Conservation (phyloP, 1,140 invertebrate species). For the Trichonephila inaurata region DNA sequence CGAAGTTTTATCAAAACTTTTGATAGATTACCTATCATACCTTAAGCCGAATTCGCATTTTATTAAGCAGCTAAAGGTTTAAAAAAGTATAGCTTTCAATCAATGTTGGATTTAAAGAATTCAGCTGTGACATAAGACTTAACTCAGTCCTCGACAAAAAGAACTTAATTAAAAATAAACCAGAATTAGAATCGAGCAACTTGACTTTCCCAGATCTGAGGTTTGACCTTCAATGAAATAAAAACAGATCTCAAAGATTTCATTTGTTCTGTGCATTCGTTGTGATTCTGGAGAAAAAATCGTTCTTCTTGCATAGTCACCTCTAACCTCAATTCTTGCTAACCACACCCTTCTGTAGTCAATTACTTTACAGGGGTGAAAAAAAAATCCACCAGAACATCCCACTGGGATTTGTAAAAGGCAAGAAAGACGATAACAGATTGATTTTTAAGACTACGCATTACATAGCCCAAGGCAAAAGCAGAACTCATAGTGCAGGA, state of each 20-base stretch:
- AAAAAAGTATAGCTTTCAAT: too few relatives aligned
- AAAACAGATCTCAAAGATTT: not conserved
- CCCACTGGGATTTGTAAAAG: slow-evolving; percentile 27
- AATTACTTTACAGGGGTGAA: slow-evolving; percentile 42
- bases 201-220: not conserved
- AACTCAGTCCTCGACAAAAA: too few relatives aligned
- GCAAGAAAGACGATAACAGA: slow-evolving; percentile 32
- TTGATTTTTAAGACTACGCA: slow-evolving; percentile 31
- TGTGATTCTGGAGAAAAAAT: slow-evolving; percentile 4
- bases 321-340: slow-evolving; percentile 32
- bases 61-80: too few relatives aligned
- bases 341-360: slow-evolving; percentile 46
- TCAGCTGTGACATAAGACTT: too few relatives aligned
- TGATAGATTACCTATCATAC: too few relatives aligned
- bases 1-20: too few relatives aligned
- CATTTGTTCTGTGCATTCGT: slow-evolving; percentile 1
- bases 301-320: slow-evolving; percentile 10
- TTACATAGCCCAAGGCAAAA: not conserved
- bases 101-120: too few relatives aligned
- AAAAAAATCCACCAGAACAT: not conserved
- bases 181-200: not conserved
- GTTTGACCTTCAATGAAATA: not conserved
- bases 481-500: not conserved
- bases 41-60: too few relatives aligned
- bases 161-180: too few relatives aligned